Evolutionary conservation across 2,797 vertebrate genomes (phyloP), one percentile per base, ranked within the genome.

Genomic region (Toxotes lorentzi): DNA sequence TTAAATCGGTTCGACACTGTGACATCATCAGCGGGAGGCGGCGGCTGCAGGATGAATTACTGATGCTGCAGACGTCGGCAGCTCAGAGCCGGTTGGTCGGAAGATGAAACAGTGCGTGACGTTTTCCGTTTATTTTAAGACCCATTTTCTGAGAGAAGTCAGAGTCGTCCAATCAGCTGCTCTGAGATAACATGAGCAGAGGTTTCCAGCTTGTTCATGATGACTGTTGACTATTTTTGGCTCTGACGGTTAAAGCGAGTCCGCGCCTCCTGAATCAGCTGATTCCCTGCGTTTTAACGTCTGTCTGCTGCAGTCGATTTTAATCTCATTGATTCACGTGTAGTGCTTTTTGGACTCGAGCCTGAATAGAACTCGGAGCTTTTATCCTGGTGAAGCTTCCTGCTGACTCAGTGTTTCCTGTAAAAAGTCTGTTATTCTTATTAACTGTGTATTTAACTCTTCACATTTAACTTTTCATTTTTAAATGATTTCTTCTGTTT

Each of bases 61-160:
- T 85, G 40, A 84, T 59, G 62, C 53, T 30, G 78, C 56, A 1
- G 40, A 50, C 23, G 64, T 81, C 68, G 72, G 74, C 50, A 47
- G 54, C 73, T 61, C 16, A 2, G 12, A 67, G 61, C 56, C 13
- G 61, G 34, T 53, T 68, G 59, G 74, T 19, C 53, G 1, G 34
- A 16, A 21, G 38, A 73, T 50, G 50, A 70, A 23, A 60, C 9
- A 0, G 14, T 21, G 57, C 23, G 35, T 41, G 19, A 32, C 8
- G 21, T 35, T 41, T 27, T 54, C 30, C 38, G 19, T 40, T 74
- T 75, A 66, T 75, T 79, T 78, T 62, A 70, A 68, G 76, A 35
- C 24, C 17, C 24, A 13, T 48, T n/a, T 21, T 45, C 40, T 16
- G 27, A 40, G 61, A 57, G 54, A 13, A 38, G 32, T 16, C 0